Evolutionary conservation across 2,113 vertebrate species (phyloP).

Genomic region (Lethenteron reissneri): DNA sequence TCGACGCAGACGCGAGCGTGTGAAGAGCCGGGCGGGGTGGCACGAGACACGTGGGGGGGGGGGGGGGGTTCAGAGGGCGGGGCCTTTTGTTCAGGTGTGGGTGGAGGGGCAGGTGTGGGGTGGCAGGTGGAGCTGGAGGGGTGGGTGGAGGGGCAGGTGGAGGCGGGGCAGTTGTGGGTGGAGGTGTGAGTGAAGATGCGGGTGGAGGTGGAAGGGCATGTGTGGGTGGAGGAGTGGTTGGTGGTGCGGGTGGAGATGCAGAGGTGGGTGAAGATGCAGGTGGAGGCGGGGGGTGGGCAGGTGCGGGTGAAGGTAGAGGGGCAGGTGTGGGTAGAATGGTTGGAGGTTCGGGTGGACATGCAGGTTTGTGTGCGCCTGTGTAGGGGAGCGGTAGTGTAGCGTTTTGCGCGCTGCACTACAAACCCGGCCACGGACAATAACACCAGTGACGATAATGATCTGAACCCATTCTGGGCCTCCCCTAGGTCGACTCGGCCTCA

Average conservation of each 20-base stretch:
- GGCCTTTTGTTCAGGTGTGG: neutral
- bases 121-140: neutral
- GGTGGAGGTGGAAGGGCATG: neutral
- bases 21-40: slow-evolving; percentile 16
- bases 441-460: too few species aligned
- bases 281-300: too few species aligned
- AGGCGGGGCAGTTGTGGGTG: neutral
- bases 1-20: slow-evolving; percentile 19
- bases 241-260: neutral
- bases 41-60: slow-evolving; percentile 5
- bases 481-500: too few species aligned
- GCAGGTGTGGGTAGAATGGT: too few species aligned
- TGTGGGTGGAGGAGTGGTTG: neutral
- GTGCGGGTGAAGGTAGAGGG: too few species aligned
- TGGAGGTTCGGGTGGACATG: too few species aligned
- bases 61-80: neutral
- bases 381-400: too few species aligned
- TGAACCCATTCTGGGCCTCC: too few species aligned
- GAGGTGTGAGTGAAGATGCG: neutral
- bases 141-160: neutral
- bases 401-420: too few species aligned
- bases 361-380: too few species aligned
- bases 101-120: neutral
- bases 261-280: too few species aligned
- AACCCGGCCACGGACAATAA: too few species aligned